phyloP scores from a whole-genome alignment of 2,888 invertebrate species.

The Melolontha melolontha region DNA sequence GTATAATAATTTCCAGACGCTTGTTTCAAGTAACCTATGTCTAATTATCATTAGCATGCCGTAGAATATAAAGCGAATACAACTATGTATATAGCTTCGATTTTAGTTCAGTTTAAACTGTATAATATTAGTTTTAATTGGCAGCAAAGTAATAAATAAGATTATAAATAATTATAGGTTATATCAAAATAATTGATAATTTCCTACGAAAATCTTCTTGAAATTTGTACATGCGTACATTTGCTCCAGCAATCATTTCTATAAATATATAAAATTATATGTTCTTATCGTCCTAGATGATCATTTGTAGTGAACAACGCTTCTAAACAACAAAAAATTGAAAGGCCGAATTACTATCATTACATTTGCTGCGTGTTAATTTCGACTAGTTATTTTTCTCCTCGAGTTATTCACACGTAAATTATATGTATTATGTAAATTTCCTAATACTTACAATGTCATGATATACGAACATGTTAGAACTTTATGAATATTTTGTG shows the following conservation, averaged over 20 bases:
- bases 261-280: conserved; percentile 18
- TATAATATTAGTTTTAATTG: conserved; percentile 25
- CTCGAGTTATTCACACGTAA: conserved; percentile 11
- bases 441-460: not conserved
- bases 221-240: conserved; percentile 1
- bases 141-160: conserved; percentile 9
- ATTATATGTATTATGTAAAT: conserved; percentile 19
- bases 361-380: conserved; percentile 24
- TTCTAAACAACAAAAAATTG: conserved; percentile 10
- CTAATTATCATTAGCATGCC: not conserved
- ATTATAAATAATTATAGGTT: conserved; percentile 25
- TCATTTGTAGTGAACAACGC: not conserved
- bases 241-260: conserved; percentile 15
- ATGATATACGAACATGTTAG: too few species aligned
- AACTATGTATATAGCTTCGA: not conserved
- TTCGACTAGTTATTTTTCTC: not conserved
- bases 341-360: conserved; percentile 12
- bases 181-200: conserved; percentile 26
- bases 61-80: not conserved
- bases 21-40: not conserved
- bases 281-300: not conserved
- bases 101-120: conserved; percentile 9
- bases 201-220: conserved; percentile 11
- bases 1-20: too few species aligned
- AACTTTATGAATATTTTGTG: too few species aligned